phyloP scores from a whole-genome alignment of 2,113 vertebrate genomes.

The Podarcis raffonei region DNA sequence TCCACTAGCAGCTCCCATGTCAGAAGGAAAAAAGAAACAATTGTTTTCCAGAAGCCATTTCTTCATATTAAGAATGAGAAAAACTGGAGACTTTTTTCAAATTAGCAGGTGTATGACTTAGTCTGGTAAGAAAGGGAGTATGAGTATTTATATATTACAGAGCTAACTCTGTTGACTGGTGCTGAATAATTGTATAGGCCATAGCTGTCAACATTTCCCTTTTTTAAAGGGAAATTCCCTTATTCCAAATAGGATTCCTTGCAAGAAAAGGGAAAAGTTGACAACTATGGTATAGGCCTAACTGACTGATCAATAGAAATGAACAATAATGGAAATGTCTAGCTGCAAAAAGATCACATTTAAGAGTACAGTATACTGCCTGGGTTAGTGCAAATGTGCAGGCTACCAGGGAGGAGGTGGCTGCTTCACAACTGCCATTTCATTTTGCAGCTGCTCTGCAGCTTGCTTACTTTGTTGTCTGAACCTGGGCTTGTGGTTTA shows the following conservation, averaged over 20 bases:
- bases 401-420: no score
- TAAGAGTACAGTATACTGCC: conserved; percentile 49
- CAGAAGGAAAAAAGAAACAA: not conserved
- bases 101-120: conserved; percentile 35
- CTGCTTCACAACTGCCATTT: no score
- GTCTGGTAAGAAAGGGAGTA: conserved; percentile 19
- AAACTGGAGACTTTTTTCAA: conserved; percentile 27
- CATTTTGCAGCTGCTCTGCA: no score
- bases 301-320: conserved; percentile 50
- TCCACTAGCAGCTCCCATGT: not conserved
- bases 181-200: conserved; percentile 74
- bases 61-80: conserved; percentile 33
- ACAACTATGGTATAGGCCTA: conserved; percentile 30
- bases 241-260: no score
- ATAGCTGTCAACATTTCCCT: no score
- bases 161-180: conserved; percentile 67
- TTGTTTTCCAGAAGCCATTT: not conserved
- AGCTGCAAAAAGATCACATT: conserved; percentile 42
- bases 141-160: conserved; percentile 49
- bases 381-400: no score
- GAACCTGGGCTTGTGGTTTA: no score
- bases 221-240: no score
- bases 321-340: conserved; percentile 59
- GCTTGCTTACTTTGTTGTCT: no score
- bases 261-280: no score